phyloP scores from a whole-genome alignment of 2,797 vertebrate species.

The Ctenosaura bakeri region DNA sequence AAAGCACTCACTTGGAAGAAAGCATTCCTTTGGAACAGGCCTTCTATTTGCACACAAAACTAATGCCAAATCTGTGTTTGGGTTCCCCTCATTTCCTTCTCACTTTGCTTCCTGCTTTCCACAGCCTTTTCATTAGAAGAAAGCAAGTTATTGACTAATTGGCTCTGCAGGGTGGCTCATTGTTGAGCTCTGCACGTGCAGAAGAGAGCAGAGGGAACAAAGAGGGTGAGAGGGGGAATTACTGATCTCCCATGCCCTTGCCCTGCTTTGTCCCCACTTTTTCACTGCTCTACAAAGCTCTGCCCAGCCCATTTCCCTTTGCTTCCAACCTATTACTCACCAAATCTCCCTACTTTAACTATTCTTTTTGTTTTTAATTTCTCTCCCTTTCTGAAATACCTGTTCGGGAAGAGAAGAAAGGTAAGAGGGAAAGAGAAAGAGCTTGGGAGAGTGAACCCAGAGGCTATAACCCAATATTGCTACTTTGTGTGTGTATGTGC shows the following conservation, averaged over 20 bases:
- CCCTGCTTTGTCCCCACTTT: not conserved
- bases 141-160: not conserved
- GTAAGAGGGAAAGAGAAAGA: too few species aligned
- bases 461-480: too few species aligned
- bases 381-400: too few species aligned
- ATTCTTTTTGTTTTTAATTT: not conserved
- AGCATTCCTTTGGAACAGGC: conserved; percentile 14
- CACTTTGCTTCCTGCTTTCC: conserved; percentile 3
- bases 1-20: conserved; percentile 24
- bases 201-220: conserved; percentile 60
- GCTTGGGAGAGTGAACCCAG: too few species aligned
- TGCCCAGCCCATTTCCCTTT: not conserved
- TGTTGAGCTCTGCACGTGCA: conserved; percentile 58
- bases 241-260: not conserved
- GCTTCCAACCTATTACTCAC: not conserved
- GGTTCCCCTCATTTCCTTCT: not conserved
- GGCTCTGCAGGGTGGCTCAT: conserved; percentile 1
- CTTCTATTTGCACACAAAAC: conserved; percentile 3
- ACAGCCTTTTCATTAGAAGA: conserved; percentile 4
- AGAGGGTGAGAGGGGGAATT: not conserved
- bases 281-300: not conserved
- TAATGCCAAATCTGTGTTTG: not conserved
- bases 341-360: not conserved
- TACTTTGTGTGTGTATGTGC: too few species aligned
- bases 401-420: too few species aligned